These are phyloP conservation scores for Norana najaformis DNA, from an alignment of 2,888 invertebrate genomes.

Conservation along the genomic window DNA sequence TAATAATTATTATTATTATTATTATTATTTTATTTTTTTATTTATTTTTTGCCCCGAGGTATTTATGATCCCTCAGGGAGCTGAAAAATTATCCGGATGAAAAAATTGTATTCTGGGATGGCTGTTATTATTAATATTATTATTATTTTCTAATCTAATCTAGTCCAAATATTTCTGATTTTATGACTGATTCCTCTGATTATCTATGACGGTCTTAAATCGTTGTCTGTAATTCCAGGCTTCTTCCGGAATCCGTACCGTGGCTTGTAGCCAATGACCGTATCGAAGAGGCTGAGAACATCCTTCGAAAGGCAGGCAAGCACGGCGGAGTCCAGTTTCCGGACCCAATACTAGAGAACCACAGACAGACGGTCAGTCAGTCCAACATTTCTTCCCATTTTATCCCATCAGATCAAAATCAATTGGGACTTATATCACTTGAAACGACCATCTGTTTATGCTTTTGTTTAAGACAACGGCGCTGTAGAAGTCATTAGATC, in stretches of 20 bases:
- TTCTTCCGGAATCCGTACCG: conserved; percentile 41
- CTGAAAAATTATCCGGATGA: too few relatives aligned
- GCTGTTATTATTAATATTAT: too few relatives aligned
- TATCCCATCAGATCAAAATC: not conserved
- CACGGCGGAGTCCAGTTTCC: not conserved
- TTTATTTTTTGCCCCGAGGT: too few relatives aligned
- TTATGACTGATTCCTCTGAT: not conserved
- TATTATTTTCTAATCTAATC: not conserved
- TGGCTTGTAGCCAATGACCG: conserved; percentile 42
- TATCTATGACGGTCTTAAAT: not conserved
- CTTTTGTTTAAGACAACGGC: not conserved
- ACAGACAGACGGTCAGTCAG: not conserved
- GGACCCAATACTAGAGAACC: not conserved
- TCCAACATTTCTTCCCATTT: not conserved
- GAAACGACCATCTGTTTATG: not conserved
- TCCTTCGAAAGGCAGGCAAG: conserved; percentile 36
- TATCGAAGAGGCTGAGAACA: conserved; percentile 38
- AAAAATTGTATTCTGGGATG: too few relatives aligned
- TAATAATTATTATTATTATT: not conserved
- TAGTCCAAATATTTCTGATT: not conserved
- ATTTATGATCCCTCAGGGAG: too few relatives aligned
- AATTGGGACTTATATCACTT: not conserved
- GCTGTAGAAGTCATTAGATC: not conserved
- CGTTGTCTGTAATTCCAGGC: conserved; percentile 26
- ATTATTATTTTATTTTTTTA: not conserved